A percentile compares a stretch with the other conserved stretches of the same genome.
phyloP scores from a whole-genome alignment of 2,797 vertebrate species.

The Cirrhinus molitorella region DNA sequence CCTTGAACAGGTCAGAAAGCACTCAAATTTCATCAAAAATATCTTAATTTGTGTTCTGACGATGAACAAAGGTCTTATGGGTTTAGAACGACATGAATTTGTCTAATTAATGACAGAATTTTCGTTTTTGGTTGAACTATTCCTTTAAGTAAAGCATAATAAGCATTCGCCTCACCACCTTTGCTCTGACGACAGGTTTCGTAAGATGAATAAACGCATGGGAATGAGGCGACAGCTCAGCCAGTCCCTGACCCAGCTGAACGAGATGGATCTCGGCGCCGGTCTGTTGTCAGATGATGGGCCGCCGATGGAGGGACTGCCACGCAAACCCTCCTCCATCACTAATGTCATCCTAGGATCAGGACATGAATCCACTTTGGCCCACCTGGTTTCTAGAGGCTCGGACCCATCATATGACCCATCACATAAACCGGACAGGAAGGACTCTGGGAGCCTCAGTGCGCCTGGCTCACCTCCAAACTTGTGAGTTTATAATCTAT shows the following conservation, averaged over 20 bases:
- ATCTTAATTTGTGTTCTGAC: too few relatives aligned
- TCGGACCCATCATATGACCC: slow-evolving; percentile 87
- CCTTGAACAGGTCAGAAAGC: too few relatives aligned
- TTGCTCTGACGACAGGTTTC: slow-evolving; percentile 82
- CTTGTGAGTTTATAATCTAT: slow-evolving; percentile 78
- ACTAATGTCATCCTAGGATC: slow-evolving; percentile 88
- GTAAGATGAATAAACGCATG: slow-evolving; percentile 98
- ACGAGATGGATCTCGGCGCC: slow-evolving; percentile 84
- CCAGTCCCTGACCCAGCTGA: slow-evolving; percentile 85
- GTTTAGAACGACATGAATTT: too few relatives aligned
- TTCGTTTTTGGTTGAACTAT: too few relatives aligned
- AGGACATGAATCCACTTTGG: slow-evolving; percentile 75
- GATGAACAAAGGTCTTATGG: too few relatives aligned
- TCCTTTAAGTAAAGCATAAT: neutral
- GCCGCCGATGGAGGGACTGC: slow-evolving; percentile 81
- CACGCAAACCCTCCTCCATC: slow-evolving; percentile 87
- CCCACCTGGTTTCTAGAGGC: slow-evolving; percentile 92
- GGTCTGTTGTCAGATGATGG: slow-evolving; percentile 89
- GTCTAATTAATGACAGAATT: too few relatives aligned
- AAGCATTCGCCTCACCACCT: slow-evolving; percentile 59
- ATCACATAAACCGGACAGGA: slow-evolving; percentile 86
- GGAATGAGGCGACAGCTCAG: slow-evolving; percentile 85
- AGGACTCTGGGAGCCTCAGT: slow-evolving; percentile 89
- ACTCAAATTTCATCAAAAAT: too few relatives aligned
- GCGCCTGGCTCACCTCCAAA: slow-evolving; percentile 96